Base-by-base conservation (phyloP, 2,797 vertebrate genomes). In the Acanthurus lineatus region DNA sequence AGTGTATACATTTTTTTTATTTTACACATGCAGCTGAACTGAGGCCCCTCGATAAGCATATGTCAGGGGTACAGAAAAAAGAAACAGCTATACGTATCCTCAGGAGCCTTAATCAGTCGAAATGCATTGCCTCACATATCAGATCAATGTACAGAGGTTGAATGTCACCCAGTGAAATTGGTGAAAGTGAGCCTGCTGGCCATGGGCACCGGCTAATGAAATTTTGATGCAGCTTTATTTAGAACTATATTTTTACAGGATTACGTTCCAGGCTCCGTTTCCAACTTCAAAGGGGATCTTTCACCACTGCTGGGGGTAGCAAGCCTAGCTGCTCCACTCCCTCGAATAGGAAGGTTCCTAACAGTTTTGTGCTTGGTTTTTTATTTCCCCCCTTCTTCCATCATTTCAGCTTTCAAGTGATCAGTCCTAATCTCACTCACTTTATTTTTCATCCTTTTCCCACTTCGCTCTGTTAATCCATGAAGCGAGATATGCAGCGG, bases 141-240 rank as follows among this genome's bases (percentile, higher is more conserved):
- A 59, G 89, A 91, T 90, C 82, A 76, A 86, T 91, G 87, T 73
- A 69, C 78, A 83, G 88, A 89, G 86, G 89, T 90, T 83, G 81
- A 90, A 86, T 87, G 91, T 92, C 92, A 89, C 82, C 85, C 6
- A 49, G 76, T 83, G 71, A 89, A 91, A 88, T 51, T 68, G 81
- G 90, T 90, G 89, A 92, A 93, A 89, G 88, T 81, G 87, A 93
- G 89, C 88, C 88, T 59, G 15, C 59, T 14, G 81, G 77, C 80
- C 69, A 45, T 22, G 76, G 82, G 73, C 69, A 85, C 76, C 60
- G 72, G 80, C 88, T 92, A 88, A 92, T 94, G 86, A 91, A 85
- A 89, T 81, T 94, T 94, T 94, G 88, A 94, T 94, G 93, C 88
- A 76, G 85, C 85, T 89, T 91, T 92, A 92, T 93, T 93, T 94